These are phyloP conservation scores for Pseudopodoces humilis DNA, from an alignment of 2,113 vertebrate species.

Conservation along the genomic window DNA sequence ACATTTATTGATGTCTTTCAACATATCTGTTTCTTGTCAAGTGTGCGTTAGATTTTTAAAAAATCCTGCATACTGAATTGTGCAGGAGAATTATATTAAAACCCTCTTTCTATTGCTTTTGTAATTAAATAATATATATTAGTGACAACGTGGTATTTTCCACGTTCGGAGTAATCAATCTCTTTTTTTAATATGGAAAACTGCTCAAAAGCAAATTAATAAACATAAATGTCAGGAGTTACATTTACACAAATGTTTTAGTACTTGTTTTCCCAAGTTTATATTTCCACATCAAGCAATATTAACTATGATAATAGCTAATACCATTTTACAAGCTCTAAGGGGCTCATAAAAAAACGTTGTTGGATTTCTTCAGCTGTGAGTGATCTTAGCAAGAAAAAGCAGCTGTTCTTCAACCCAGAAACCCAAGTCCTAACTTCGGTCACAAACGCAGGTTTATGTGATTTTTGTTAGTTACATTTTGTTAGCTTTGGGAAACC, in stretches of 20 bases:
- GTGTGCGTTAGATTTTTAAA: conserved; percentile 25
- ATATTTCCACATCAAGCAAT: conserved; percentile 46
- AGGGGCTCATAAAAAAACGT: background rate
- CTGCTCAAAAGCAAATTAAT: conserved; percentile 46
- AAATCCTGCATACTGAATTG: conserved; percentile 38
- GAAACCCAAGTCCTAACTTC: background rate
- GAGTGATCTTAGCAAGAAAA: conserved; percentile 5
- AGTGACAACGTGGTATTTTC: conserved; percentile 56
- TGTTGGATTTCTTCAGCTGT: conserved; percentile 49
- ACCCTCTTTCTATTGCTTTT: conserved; percentile 16
- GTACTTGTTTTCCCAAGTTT: conserved; percentile 46
- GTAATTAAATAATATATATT: conserved; percentile 61
- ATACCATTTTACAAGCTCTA: conserved; percentile 18
- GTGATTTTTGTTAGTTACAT: background rate
- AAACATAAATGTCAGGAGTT: conserved; percentile 50
- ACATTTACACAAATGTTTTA: conserved; percentile 55
- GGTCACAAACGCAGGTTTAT: background rate
- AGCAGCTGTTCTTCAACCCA: background rate
- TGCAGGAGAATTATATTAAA: conserved; percentile 48
- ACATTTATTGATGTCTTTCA: conserved; percentile 75
- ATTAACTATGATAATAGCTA: conserved; percentile 54
- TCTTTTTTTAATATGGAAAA: conserved; percentile 31
- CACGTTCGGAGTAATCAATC: conserved; percentile 38
- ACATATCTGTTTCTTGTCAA: conserved; percentile 68
- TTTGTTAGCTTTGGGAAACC: background rate